Evolutionary conservation across 2,113 vertebrate species (phyloP).

Genomic region (Pantherophis guttatus): DNA sequence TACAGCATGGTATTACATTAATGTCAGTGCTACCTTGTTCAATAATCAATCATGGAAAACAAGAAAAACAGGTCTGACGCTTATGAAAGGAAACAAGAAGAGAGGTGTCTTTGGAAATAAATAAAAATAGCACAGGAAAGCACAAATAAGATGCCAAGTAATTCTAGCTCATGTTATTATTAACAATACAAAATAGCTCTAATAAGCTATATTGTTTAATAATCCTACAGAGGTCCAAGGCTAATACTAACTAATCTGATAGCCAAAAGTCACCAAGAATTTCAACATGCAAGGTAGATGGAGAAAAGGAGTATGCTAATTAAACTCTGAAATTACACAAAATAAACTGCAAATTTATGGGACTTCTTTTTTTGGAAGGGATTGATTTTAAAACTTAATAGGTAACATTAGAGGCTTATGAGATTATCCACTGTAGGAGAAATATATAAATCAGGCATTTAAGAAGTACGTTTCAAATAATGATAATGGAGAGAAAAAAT

Average conservation of each 20-base stretch:
- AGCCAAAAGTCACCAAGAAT: not conserved
- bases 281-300: not conserved
- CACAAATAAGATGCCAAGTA: too few species aligned
- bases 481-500: not conserved
- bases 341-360: not conserved
- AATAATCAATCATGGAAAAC: too few species aligned
- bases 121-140: too few species aligned
- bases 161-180: too few species aligned
- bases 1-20: too few species aligned
- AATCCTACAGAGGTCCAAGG: not conserved
- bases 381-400: not conserved
- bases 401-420: not conserved
- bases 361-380: not conserved
- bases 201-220: not conserved
- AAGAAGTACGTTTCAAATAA: not conserved
- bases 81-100: too few species aligned
- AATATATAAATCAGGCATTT: not conserved
- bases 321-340: not conserved
- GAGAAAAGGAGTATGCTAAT: not conserved
- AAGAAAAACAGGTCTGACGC: too few species aligned
- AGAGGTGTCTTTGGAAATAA: too few species aligned
- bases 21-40: too few species aligned
- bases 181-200: not conserved
- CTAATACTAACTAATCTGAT: not conserved
- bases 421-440: not conserved